Conservation (phyloP, 2,113 vertebrate genomes). For the Pavo muticus region DNA sequence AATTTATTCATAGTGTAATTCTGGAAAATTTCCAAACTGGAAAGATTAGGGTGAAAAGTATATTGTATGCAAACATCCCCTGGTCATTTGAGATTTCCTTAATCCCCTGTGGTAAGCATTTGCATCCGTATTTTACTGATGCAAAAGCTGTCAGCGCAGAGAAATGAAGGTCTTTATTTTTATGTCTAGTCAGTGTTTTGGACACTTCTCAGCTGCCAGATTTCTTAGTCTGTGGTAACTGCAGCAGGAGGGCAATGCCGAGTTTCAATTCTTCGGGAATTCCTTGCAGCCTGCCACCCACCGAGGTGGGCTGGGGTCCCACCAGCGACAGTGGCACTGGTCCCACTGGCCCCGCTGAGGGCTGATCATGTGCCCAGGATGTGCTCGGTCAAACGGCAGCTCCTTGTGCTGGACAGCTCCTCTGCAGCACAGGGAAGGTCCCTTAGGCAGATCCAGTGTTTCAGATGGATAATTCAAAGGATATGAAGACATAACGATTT, state of each 20-base stretch:
- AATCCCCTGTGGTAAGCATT: constrained; percentile 1
- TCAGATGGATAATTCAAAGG: not conserved
- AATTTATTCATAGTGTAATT: constrained; percentile 43
- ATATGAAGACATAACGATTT: not conserved
- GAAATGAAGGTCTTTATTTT: not conserved
- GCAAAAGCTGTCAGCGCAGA: constrained; percentile 22
- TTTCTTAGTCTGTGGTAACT: not conserved
- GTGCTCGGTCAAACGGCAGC: not conserved
- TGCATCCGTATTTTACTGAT: constrained; percentile 18
- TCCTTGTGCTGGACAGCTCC: not conserved
- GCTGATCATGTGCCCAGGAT: not conserved
- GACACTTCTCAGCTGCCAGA: not conserved
- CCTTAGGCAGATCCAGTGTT: not conserved
- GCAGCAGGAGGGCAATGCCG: not conserved
- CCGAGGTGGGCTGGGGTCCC: not conserved
- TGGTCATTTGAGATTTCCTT: constrained; percentile 36
- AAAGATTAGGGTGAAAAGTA: constrained; percentile 34
- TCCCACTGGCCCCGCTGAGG: not conserved
- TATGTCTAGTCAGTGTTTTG: not conserved
- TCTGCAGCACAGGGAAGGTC: rapidly evolving
- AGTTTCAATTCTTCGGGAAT: not conserved
- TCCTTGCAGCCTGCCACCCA: not conserved
- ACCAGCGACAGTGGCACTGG: not conserved
- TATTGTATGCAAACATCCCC: not conserved
- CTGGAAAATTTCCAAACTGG: constrained; percentile 28